Conservation (phyloP, 1,140 invertebrate species). For the Pachyrhynchus sulphureomaculatus region DNA sequence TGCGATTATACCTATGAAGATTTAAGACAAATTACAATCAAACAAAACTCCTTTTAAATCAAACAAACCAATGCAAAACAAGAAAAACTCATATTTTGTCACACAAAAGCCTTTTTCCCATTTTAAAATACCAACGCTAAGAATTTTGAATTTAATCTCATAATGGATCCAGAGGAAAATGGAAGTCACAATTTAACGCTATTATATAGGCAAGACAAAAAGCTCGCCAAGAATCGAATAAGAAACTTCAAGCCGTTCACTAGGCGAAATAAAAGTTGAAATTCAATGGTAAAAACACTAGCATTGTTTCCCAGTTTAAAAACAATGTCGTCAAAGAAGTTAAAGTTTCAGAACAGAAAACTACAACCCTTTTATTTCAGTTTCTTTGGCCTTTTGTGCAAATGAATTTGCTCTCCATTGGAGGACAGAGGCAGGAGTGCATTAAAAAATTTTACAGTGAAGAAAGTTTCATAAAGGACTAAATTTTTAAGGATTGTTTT, state of each 20-base stretch:
- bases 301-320: slow-evolving; percentile 30
- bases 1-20: no score
- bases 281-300: slow-evolving; percentile 30
- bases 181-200: slow-evolving; percentile 34
- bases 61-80: neutral
- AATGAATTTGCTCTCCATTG: slow-evolving; percentile 20
- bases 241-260: slow-evolving; percentile 26
- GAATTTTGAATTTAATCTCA: slow-evolving; percentile 28
- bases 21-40: neutral
- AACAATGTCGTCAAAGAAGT: slow-evolving; percentile 35
- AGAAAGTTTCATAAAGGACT: no score
- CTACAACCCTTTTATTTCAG: slow-evolving; percentile 36
- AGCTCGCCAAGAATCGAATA: slow-evolving; percentile 25
- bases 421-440: slow-evolving; percentile 13
- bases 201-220: slow-evolving; percentile 27
- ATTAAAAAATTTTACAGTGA: neutral
- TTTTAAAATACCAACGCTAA: slow-evolving; percentile 8
- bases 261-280: slow-evolving; percentile 28
- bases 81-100: slow-evolving; percentile 6
- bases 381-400: slow-evolving; percentile 35
- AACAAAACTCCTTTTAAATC: neutral
- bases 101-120: slow-evolving; percentile 3
- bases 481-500: no score
- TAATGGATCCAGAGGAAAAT: slow-evolving; percentile 26
- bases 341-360: slow-evolving; percentile 36